Evolutionary conservation across 2,797 vertebrate genomes (phyloP), one percentile per base, ranked within the genome.

Genomic region (Rousettus madagascariensis): DNA sequence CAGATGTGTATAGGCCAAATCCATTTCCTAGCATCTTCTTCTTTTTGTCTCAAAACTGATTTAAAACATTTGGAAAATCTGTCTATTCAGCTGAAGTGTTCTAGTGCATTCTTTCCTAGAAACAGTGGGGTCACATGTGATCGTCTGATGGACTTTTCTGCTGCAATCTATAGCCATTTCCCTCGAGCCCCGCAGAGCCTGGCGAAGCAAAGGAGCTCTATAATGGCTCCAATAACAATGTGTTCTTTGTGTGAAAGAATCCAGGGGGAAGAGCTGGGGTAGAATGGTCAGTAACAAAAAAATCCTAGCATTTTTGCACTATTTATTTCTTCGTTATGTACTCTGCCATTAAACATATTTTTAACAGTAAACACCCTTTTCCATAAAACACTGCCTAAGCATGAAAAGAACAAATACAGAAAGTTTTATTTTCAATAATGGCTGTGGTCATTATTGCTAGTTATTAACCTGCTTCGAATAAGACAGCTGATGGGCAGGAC

Each of bases 21-120:
- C 99, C 99, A 99, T 99, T 99, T 99, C 98, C 99, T 98, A 98
- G 99, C 98, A 97, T 99, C 98, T 98, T 98, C 98, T 97, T 96
- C 96, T 98, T 98, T 98, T 98, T 98, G 98, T 98, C 98, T 99
- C 98, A 98, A 99, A 99, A 99, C 99, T 98, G 99, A 99, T 99
- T 99, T 99, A 99, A 99, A 99, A 99, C 99, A 99, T 99, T 99
- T 99, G 99, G 99, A 99, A 99, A 99, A 99, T 99, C 98, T 99
- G 99, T 99, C 99, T 99, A 99, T 99, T 99, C 99, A 99, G 98
- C 98, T 65, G 28, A 98, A 97, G 98, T 98, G 97, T 99, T 98
- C 98, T 97, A 97, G 97, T 94, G 98, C 98, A 98, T 98, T 99
- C 98, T 99, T 98, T 98, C 98, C 96, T 98, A 79, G 98, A 98